Conservation (phyloP, 2,888 invertebrate genomes). For the Lamellibrachia columna region DNA sequence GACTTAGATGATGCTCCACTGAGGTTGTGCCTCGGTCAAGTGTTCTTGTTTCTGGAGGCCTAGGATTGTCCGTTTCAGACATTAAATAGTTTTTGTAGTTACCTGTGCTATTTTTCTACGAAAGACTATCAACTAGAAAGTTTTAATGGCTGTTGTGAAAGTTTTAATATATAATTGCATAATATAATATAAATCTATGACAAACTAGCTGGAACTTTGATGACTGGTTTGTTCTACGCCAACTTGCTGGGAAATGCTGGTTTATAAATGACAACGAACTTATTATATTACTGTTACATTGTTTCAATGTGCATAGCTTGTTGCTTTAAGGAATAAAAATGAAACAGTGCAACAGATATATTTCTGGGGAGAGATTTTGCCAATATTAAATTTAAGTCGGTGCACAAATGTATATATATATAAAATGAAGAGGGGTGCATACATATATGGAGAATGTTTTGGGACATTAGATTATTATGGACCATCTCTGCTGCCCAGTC, state of each 20-base stretch:
- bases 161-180: not conserved
- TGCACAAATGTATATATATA: slow-evolving; percentile 3
- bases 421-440: not conserved
- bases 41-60: not conserved
- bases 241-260: not conserved
- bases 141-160: not conserved
- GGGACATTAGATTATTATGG: not conserved
- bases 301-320: too few species aligned
- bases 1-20: not conserved
- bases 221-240: not conserved
- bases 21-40: not conserved
- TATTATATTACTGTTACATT: not conserved
- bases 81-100: not conserved
- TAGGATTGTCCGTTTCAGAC: not conserved
- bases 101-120: not conserved
- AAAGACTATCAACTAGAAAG: not conserved
- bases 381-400: not conserved
- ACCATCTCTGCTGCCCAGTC: not conserved
- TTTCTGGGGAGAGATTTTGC: not conserved
- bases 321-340: not conserved
- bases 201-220: not conserved
- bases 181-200: not conserved
- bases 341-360: not conserved
- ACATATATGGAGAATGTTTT: not conserved
- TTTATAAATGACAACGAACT: not conserved